These are phyloP conservation scores for Antechinus flavipes DNA, from an alignment of 2,113 vertebrate species.

Conservation along the genomic window DNA sequence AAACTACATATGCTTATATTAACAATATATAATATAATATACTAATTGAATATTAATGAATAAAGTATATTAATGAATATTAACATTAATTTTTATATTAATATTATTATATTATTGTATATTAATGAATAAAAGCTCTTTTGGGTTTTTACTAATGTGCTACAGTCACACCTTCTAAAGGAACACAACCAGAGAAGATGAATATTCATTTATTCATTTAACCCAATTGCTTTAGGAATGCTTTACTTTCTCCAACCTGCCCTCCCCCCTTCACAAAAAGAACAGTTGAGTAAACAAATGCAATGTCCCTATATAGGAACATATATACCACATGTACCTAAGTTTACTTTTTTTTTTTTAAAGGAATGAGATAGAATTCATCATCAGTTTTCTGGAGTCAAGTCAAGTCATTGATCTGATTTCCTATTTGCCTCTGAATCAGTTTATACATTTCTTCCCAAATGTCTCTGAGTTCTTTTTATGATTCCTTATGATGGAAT, in stretches of 20 bases:
- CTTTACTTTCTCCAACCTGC: not conserved
- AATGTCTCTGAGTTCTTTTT: not conserved
- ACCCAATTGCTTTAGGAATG: not conserved
- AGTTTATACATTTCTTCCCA: not conserved
- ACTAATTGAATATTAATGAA: too few species aligned
- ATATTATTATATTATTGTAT: too few species aligned
- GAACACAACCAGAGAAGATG: not conserved
- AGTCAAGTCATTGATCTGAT: not conserved
- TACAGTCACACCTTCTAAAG: not conserved
- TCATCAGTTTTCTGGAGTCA: not conserved
- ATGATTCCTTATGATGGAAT: not conserved
- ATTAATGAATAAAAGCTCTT: not conserved
- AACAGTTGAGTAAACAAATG: not conserved
- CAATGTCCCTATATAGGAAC: not conserved
- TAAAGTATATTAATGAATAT: too few species aligned
- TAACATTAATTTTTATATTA: too few species aligned
- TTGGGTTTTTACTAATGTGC: not conserved
- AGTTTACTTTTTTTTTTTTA: not conserved
- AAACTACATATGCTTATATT: not conserved
- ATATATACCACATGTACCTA: not conserved
- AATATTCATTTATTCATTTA: not conserved
- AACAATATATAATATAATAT: too few species aligned
- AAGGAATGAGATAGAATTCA: not conserved
- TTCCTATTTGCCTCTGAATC: not conserved
- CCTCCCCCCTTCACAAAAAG: not conserved